Percentiles rank a stretch among this genome's conserved stretches.
Evolutionary conservation across 2,888 invertebrate species (phyloP).

Genomic region (Eulithis testata): DNA sequence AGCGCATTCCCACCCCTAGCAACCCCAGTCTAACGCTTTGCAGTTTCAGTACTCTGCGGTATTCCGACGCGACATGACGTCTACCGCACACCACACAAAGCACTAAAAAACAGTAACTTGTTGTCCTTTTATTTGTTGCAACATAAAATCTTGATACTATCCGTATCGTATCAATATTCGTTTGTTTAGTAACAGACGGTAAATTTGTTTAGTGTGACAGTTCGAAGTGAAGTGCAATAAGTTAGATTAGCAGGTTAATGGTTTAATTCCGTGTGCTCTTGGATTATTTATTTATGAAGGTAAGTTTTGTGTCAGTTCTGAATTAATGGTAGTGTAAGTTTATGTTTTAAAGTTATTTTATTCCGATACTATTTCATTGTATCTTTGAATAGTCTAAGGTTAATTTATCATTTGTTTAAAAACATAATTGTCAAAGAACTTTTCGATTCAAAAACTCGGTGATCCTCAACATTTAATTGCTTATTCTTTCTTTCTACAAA

Average conservation of each 20-base stretch:
- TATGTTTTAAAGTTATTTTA: too few relatives aligned
- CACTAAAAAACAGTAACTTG: slow-evolving; percentile 27
- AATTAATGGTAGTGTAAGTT: neutral
- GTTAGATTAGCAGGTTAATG: slow-evolving; percentile 21
- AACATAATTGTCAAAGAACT: too few relatives aligned
- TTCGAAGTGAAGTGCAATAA: slow-evolving; percentile 15
- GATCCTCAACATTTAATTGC: too few relatives aligned
- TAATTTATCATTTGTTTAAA: too few relatives aligned
- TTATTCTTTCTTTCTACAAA: neutral
- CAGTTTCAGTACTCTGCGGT: slow-evolving; percentile 62
- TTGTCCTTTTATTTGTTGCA: slow-evolving; percentile 2
- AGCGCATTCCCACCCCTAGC: slow-evolving; percentile 32
- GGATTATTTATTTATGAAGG: slow-evolving; percentile 23
- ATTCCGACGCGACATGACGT: slow-evolving; percentile 49
- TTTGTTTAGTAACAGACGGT: neutral
- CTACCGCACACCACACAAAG: slow-evolving; percentile 13
- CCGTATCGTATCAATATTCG: neutral
- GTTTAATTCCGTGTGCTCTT: slow-evolving; percentile 23
- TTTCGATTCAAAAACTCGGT: too few relatives aligned
- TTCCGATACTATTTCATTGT: too few relatives aligned
- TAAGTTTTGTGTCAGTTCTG: slow-evolving; percentile 5
- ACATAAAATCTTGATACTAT: slow-evolving; percentile 19
- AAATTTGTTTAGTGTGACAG: slow-evolving; percentile 7
- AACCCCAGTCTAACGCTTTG: slow-evolving; percentile 18
- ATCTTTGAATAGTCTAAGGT: too few relatives aligned